Percentiles rank a stretch among this genome's conserved stretches.
Conservation (phyloP, 2,888 invertebrate genomes). For the Buathra laborator region DNA sequence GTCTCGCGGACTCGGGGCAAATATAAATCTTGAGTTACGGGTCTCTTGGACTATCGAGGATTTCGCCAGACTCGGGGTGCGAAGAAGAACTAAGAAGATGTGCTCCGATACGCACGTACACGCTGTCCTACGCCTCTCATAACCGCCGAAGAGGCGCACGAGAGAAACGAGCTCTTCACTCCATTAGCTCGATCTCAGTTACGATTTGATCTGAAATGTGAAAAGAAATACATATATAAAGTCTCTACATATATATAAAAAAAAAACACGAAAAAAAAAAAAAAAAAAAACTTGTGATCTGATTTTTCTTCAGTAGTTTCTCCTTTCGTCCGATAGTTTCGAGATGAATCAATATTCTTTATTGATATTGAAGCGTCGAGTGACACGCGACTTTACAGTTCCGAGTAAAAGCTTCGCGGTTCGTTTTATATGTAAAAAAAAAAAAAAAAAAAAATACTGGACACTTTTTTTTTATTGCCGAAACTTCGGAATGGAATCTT, state of each 20-base stretch:
- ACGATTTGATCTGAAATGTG: conserved; percentile 34
- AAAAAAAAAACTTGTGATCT: conserved; percentile 2
- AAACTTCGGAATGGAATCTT: neutral
- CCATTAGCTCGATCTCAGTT: conserved; percentile 6
- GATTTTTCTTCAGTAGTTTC: neutral
- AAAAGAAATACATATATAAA: conserved; percentile 13
- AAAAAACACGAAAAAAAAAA: neutral
- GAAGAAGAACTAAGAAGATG: neutral
- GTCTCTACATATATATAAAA: neutral
- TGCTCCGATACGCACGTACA: neutral
- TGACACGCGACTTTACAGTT: neutral
- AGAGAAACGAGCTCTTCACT: conserved; percentile 20
- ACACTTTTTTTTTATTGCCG: neutral
- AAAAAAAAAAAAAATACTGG: neutral
- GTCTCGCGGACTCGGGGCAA: conserved; percentile 21
- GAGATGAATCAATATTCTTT: conserved; percentile 32
- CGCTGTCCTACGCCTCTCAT: conserved; percentile 3
- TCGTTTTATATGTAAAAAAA: neutral
- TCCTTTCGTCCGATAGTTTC: neutral
- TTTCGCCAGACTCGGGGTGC: neutral
- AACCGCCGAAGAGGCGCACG: conserved; percentile 29
- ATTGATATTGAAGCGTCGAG: conserved; percentile 34
- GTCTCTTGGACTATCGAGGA: conserved; percentile 20
- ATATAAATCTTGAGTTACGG: conserved; percentile 50
- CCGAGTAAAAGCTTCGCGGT: neutral